phyloP scores from a whole-genome alignment of 1,140 invertebrate genomes.

The Rhizoglyphus robini region DNA sequence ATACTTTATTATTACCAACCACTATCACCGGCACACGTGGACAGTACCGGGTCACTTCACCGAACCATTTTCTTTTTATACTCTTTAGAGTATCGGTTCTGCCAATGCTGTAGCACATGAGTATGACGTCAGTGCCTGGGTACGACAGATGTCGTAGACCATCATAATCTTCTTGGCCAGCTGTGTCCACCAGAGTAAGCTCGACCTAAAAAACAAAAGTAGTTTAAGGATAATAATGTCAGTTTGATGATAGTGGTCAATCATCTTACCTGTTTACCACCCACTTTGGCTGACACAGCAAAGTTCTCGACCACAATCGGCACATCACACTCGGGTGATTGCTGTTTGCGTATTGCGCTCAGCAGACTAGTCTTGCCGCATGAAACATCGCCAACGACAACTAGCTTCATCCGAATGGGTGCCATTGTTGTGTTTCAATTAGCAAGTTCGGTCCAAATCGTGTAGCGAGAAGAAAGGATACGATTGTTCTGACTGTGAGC shows the following conservation, averaged over 20 bases:
- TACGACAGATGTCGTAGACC: constrained; percentile 86
- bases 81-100: constrained; percentile 92
- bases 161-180: constrained; percentile 91
- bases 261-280: constrained; percentile 37
- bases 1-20: constrained; percentile 88
- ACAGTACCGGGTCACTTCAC: constrained; percentile 94
- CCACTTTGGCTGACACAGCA: constrained; percentile 45
- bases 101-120: constrained; percentile 96
- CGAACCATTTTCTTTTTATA: constrained; percentile 95
- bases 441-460: no score
- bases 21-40: constrained; percentile 94
- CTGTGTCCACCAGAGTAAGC: constrained; percentile 93
- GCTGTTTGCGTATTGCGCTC: constrained; percentile 37
- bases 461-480: no score
- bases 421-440: constrained; percentile 69
- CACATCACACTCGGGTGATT: constrained; percentile 36
- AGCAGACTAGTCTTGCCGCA: constrained; percentile 47
- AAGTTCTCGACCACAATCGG: constrained; percentile 43
- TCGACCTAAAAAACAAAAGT: constrained; percentile 50
- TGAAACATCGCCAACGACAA: constrained; percentile 97
- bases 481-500: no score
- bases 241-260: not conserved
- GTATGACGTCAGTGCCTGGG: constrained; percentile 92
- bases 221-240: not conserved
- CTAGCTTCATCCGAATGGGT: constrained; percentile 95